Base-by-base conservation (phyloP, 64 coral and sea anemone species). In the Anthopleura sola region DNA sequence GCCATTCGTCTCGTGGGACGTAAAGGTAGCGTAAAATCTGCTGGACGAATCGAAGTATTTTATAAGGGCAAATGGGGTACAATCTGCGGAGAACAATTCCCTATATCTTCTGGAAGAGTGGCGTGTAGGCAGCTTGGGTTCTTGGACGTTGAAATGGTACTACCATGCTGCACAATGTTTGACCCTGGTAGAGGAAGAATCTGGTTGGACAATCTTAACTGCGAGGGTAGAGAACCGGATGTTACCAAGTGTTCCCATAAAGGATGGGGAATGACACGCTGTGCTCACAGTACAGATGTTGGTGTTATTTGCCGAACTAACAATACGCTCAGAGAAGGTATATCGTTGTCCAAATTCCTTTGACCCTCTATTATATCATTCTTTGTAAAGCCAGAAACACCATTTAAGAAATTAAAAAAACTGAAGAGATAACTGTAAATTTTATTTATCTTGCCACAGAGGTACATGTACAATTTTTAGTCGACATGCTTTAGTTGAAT, bases 231-330 rank as follows among this genome's bases (percentile, higher is more conserved):
- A 28, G 93, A 95, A 60, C 81, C 78, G 7, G 78, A 80, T 8
- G 64, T 95, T 2, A 85, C 88, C 44, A 83, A 76, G 76, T 95
- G 93, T 75, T n/a, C 81, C 2, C 93, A 95, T 36, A 78, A 68
- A 24, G 88, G 88, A 14, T 95, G 88, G 88, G 93, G 93, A 49
- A 85, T 69, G 12, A 85, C 80, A 3, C 49, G 48, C 37, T 95
- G 93, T 56, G 60, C 24, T 9, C 93, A 95, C 62, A 12, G 75
- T 19, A 19, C 33, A n/a, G 93, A 95, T n/a, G 85, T 90, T 10
- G 51, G 85, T 0, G 85, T 95, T 39, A 86, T 95, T 16, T 91
- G 88, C 24, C 44, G 50, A 8, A 83, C 82, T 23, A 83, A 83
- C 1, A 38, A 83, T 16, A 83, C 82, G 0, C 36, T 83, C 13